Percentiles rank a stretch among this genome's conserved stretches.
Evolutionary conservation across 2,113 vertebrate species (phyloP).

Genomic region (Tursiops truncatus): DNA sequence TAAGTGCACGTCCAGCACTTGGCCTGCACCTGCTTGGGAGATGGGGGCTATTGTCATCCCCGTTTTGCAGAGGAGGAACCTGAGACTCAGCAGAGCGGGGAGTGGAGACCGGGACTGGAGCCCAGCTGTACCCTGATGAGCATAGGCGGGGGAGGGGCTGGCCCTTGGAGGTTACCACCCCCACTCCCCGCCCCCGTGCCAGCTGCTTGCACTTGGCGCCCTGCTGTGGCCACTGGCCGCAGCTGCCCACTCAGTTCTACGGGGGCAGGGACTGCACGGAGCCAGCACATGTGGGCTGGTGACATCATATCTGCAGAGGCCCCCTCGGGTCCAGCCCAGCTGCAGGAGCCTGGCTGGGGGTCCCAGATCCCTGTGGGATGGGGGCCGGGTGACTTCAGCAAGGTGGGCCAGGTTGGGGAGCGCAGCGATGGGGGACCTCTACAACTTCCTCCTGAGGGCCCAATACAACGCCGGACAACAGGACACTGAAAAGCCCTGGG

Average conservation of each 20-base stretch:
- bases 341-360: conserved; percentile 53
- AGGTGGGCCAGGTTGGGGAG: neutral
- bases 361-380: neutral
- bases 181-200: accelerated
- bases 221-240: neutral
- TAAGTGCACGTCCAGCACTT: neutral
- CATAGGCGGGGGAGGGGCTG: neutral
- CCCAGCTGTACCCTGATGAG: neutral
- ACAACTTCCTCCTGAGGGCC: neutral
- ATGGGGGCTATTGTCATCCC: accelerated
- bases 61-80: neutral
- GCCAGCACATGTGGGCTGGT: conserved; percentile 32
- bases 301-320: conserved; percentile 53
- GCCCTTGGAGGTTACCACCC: neutral
- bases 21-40: neutral
- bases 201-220: neutral
- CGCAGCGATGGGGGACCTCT: no score
- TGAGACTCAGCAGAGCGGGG: neutral
- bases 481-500: neutral
- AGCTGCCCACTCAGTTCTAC: neutral
- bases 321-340: conserved; percentile 73
- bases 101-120: neutral
- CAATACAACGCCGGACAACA: accelerated
- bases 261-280: neutral
- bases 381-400: neutral